phyloP scores from a whole-genome alignment of 2,797 vertebrate species.

The Gallinago stenura region DNA sequence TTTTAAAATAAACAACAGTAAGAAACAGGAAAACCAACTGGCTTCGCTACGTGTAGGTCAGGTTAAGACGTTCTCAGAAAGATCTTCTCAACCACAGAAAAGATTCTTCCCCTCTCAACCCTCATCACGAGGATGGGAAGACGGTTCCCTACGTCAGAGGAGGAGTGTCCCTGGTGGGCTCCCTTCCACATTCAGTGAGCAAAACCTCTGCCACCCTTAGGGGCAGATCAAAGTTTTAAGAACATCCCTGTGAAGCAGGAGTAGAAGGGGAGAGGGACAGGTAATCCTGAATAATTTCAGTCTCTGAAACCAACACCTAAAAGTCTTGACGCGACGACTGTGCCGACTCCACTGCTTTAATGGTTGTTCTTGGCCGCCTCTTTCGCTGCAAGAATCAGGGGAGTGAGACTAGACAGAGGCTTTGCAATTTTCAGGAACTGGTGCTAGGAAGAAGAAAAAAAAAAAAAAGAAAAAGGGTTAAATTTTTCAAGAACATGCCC shows the following conservation, averaged over 20 bases:
- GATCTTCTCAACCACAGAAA: neutral
- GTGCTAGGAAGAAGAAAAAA: conserved; percentile 82
- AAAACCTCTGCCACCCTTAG: neutral
- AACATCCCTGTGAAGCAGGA: conserved; percentile 25
- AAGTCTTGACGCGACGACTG: conserved; percentile 50
- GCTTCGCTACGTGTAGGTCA: neutral
- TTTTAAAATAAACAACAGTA: conserved; percentile 5
- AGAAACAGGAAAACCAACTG: conserved; percentile 21
- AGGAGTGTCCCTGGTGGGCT: neutral
- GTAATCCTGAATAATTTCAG: neutral
- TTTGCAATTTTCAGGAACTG: conserved; percentile 97
- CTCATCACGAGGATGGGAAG: neutral
- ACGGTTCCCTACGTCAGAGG: neutral
- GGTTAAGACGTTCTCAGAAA: neutral
- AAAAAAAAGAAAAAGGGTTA: conserved; percentile 13
- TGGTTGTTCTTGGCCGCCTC: conserved; percentile 95
- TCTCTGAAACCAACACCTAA: neutral
- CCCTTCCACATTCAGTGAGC: neutral
- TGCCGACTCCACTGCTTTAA: conserved; percentile 61
- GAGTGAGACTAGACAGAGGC: conserved; percentile 95
- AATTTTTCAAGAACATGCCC: neutral
- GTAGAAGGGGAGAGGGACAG: conserved; percentile 18
- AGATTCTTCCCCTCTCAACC: neutral
- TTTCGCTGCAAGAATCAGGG: conserved; percentile 94
- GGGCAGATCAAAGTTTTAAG: conserved; percentile 13